Base-by-base conservation (phyloP, 1,140 invertebrate species). In the Drosophila simulans region DNA sequence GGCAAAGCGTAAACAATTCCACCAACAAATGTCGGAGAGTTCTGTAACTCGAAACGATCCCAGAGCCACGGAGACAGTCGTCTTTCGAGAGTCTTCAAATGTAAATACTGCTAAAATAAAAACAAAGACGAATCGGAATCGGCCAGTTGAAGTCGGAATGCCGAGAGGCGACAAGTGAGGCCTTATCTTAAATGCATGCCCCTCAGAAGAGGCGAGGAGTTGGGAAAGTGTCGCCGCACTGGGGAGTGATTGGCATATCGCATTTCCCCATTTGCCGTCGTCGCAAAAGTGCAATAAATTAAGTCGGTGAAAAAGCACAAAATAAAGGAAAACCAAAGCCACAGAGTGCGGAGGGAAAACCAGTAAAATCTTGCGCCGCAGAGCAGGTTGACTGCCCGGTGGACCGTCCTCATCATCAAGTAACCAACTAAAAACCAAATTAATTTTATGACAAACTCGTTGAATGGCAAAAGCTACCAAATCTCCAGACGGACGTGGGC, bases 371-470 rank as follows among this genome's bases (percentile, higher is more conserved):
- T 49, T 54, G 39, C 11, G 43, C 51, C 64, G 10, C 64, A 39
- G 10, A 71, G 65, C 68, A 70, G 68, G 68, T 71, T 71, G 42
- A 42, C 40, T 42, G 40, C 34, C 17, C 42, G 3, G 17, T 60
- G 31, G 65, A 48, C 64, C 66, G 15, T 46, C 48, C 40, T 69
- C 65, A 45, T 66, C 65, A 72, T 79, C 72, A 54, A 64, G 42
- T 37, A 27, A 22, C 46, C 66, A 81, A 40, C 60, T 76, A 64
- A 77, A 73, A 76, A 57, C 60, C 68, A 84, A 88, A 88, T 88
- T 86, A 88, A 88, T 80, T 89, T 74, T 82, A 89, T 83, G 84
- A 89, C 84, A 88, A 89, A 82, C 83, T 86, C 53, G 83, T 68
- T 78, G 64, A 88, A 88, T 80, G 69, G 42, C 71, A 53, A 76